Percentiles rank a stretch among this genome's conserved stretches.
Evolutionary conservation across 2,888 invertebrate genomes (phyloP).

Genomic region (Eristalis arbustorum): DNA sequence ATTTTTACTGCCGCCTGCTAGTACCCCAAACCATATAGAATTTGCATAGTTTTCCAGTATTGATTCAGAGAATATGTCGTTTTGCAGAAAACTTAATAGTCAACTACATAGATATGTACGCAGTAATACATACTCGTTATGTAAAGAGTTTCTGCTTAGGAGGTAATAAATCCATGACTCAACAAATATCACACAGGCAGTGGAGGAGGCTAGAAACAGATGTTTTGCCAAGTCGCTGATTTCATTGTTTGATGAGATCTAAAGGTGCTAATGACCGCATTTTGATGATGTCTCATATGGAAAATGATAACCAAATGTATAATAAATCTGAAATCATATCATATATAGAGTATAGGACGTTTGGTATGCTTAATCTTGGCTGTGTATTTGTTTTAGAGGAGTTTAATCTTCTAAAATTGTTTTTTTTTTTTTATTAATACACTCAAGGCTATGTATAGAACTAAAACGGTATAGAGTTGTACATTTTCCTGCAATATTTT

Average conservation of each 20-base stretch:
- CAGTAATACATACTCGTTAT: not conserved
- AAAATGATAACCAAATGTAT: not conserved
- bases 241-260: not conserved
- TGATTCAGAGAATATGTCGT: conserved; percentile 26
- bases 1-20: conserved; percentile 17
- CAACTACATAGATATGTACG: not conserved
- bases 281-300: not conserved
- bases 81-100: conserved; percentile 36
- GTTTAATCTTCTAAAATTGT: no score
- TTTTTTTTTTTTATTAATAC: no score
- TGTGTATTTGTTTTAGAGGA: not conserved
- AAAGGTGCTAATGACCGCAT: conserved; percentile 32
- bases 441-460: no score
- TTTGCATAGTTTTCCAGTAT: conserved; percentile 48
- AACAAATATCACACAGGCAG: not conserved
- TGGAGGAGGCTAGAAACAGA: conserved; percentile 18
- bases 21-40: not conserved
- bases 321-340: not conserved
- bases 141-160: not conserved
- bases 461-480: not conserved
- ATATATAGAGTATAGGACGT: not conserved
- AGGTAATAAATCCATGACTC: conserved; percentile 22
- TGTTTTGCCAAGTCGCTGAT: conserved; percentile 30
- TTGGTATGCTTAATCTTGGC: not conserved
- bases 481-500: no score